Conservation (phyloP, 1,140 invertebrate genomes). For the Plectrocnemia conspersa region DNA sequence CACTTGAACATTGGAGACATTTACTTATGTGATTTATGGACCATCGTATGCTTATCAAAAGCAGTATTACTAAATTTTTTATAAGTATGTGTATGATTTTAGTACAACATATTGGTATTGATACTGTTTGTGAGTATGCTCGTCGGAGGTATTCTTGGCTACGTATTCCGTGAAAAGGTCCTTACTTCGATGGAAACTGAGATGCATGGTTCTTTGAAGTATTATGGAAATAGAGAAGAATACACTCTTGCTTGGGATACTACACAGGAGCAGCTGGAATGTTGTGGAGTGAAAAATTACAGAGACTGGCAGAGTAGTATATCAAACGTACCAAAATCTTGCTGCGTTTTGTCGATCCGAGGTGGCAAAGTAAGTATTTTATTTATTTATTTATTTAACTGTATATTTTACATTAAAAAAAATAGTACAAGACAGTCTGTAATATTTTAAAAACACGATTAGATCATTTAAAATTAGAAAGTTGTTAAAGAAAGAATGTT, state of each 20-base stretch:
- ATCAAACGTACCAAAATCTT: constrained; percentile 75
- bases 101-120: constrained; percentile 85
- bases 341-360: constrained; percentile 64
- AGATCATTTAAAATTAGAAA: too few species aligned
- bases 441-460: too few species aligned
- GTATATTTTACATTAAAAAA: too few species aligned
- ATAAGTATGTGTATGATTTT: too few species aligned
- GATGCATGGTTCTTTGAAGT: constrained; percentile 69
- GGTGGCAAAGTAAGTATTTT: constrained; percentile 53
- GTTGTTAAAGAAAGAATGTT: too few species aligned
- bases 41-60: background rate
- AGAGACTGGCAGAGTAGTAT: constrained; percentile 71
- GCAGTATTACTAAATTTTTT: too few species aligned
- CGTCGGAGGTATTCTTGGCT: constrained; percentile 82
- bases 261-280: constrained; percentile 73
- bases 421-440: too few species aligned
- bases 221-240: constrained; percentile 61
- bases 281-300: constrained; percentile 73
- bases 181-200: constrained; percentile 66
- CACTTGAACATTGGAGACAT: background rate
- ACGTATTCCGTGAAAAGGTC: constrained; percentile 79
- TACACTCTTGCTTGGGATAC: constrained; percentile 78
- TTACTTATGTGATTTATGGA: background rate
- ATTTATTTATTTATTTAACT: too few species aligned
- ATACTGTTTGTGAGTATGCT: constrained; percentile 82